phyloP scores from a whole-genome alignment of 1,140 invertebrate genomes.

The Drosophila nikananu region DNA sequence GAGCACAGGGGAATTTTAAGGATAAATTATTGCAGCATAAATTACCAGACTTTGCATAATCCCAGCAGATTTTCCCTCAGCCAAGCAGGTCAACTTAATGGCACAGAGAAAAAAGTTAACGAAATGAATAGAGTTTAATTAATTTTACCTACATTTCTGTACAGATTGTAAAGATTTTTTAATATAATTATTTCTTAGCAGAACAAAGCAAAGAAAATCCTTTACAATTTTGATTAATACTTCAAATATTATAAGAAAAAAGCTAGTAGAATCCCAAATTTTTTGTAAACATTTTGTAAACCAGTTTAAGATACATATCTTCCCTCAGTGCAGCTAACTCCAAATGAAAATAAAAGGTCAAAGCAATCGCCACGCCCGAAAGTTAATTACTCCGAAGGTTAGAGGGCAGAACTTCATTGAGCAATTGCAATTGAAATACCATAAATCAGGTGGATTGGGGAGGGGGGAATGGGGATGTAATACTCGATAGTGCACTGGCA shows the following conservation, averaged over 20 bases:
- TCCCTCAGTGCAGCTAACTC: conserved; percentile 15
- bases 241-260: no score
- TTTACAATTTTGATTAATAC: background rate
- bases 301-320: background rate
- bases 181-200: no score
- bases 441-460: conserved; percentile 17
- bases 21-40: conserved; percentile 51
- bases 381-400: conserved; percentile 33
- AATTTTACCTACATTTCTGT: background rate
- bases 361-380: conserved; percentile 24
- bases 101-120: conserved; percentile 8
- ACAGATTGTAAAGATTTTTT: no score
- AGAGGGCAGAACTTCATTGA: conserved; percentile 42
- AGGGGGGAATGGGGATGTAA: background rate
- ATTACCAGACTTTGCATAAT: conserved; percentile 46
- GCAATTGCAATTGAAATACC: conserved; percentile 29
- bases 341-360: conserved; percentile 23
- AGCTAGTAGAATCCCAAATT: background rate
- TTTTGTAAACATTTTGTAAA: background rate
- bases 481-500: background rate
- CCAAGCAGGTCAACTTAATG: background rate
- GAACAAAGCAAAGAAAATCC: background rate
- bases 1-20: conserved; percentile 23
- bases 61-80: conserved; percentile 8
- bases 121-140: background rate